Conservation (phyloP, 2,888 invertebrate species). For the Pandemis corylana region DNA sequence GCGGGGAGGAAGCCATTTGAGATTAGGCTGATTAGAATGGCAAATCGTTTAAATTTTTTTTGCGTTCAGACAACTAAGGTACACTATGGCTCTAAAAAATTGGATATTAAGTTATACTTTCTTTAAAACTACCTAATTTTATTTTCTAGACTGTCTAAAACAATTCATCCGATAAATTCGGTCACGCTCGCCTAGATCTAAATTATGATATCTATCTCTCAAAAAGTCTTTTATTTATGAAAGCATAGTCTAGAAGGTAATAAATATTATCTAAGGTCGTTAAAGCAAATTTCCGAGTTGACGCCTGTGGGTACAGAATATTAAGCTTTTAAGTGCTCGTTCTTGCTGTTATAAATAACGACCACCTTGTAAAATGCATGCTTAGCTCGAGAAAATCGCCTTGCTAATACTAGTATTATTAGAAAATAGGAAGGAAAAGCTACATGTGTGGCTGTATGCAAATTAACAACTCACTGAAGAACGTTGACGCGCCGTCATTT, state of each 20-base stretch:
- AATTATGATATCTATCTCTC: background rate
- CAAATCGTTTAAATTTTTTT: too few species aligned
- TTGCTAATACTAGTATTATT: slow-evolving; percentile 53
- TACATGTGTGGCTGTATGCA: slow-evolving; percentile 49
- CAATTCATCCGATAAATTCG: background rate
- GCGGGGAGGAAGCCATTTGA: too few species aligned
- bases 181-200: background rate
- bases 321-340: slow-evolving; percentile 32
- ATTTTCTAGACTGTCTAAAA: background rate
- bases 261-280: slow-evolving; percentile 30
- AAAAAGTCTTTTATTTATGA: slow-evolving; percentile 22
- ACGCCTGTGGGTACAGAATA: slow-evolving; percentile 28
- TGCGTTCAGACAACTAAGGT: too few species aligned
- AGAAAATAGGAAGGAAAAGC: slow-evolving; percentile 69
- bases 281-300: slow-evolving; percentile 23
- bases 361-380: slow-evolving; percentile 31
- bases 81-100: too few species aligned
- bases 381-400: slow-evolving; percentile 51
- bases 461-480: background rate
- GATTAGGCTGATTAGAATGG: too few species aligned
- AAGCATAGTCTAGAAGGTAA: slow-evolving; percentile 18
- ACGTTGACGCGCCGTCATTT: background rate
- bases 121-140: background rate
- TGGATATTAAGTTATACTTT: too few species aligned
- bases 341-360: slow-evolving; percentile 30